Evolutionary conservation across 2,888 invertebrate genomes (phyloP).

Genomic region (Platynereis dumerilii): DNA sequence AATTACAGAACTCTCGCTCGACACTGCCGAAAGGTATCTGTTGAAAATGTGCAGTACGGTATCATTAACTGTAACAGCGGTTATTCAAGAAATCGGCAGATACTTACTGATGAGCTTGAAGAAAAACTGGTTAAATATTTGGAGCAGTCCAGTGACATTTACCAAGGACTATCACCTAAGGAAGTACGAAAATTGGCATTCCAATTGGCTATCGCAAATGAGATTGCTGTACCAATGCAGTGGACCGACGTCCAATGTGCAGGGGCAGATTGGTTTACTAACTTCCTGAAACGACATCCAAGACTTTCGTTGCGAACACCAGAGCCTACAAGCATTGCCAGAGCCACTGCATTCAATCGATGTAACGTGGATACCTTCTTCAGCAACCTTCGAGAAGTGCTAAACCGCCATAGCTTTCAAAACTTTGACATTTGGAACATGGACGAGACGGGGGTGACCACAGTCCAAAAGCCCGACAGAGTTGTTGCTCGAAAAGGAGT

Average conservation of each 20-base stretch:
- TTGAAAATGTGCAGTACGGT: too few relatives aligned
- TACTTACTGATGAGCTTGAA: neutral
- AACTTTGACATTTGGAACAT: constrained; percentile 7
- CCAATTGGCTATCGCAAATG: constrained; percentile 25
- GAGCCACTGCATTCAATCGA: constrained; percentile 35
- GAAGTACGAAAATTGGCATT: constrained; percentile 31
- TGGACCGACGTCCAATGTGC: constrained; percentile 34
- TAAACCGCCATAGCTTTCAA: constrained; percentile 39
- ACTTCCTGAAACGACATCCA: constrained; percentile 28
- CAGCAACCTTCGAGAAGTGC: constrained; percentile 22
- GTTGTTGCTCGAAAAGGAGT: constrained; percentile 11
- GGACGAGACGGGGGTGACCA: constrained; percentile 25
- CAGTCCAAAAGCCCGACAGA: constrained; percentile 25
- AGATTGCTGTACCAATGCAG: constrained; percentile 23
- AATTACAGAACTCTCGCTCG: constrained; percentile 10
- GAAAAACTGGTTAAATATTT: constrained; percentile 8
- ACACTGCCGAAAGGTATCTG: neutral
- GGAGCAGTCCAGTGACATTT: constrained; percentile 25
- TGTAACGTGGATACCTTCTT: constrained; percentile 30
- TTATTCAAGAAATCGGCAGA: too few relatives aligned
- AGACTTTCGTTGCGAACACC: constrained; percentile 32
- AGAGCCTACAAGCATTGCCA: constrained; percentile 34
- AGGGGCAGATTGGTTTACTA: constrained; percentile 36
- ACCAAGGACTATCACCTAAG: constrained; percentile 29
- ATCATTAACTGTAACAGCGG: too few relatives aligned